Conservation (phyloP, 2,797 vertebrate species). For the Emydoidea blandingii region DNA sequence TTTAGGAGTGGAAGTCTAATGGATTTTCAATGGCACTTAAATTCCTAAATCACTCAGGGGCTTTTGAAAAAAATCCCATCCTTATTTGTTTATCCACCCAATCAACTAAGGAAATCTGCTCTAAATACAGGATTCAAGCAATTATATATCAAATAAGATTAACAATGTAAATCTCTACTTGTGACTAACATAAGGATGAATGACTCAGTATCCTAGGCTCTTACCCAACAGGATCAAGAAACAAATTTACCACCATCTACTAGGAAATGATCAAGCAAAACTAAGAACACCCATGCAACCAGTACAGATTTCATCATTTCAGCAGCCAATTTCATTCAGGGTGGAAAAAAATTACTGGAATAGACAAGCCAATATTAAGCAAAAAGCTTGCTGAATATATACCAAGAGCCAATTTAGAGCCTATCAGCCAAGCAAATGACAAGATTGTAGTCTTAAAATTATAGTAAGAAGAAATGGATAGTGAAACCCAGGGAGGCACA, state of each 20-base stretch:
- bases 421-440: slow-evolving; percentile 74
- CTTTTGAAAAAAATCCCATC: background rate
- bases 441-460: slow-evolving; percentile 76
- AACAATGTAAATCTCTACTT: slow-evolving; percentile 57
- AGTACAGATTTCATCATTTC: slow-evolving; percentile 72
- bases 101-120: slow-evolving; percentile 10
- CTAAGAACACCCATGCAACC: slow-evolving; percentile 55
- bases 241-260: slow-evolving; percentile 69
- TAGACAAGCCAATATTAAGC: slow-evolving; percentile 76
- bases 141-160: slow-evolving; percentile 22
- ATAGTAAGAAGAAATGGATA: slow-evolving; percentile 77
- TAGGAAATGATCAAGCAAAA: slow-evolving; percentile 69
- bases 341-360: slow-evolving; percentile 76
- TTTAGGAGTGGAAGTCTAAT: background rate
- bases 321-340: slow-evolving; percentile 73
- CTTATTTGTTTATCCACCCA: slow-evolving; percentile 27
- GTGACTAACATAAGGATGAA: slow-evolving; percentile 60
- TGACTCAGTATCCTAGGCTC: slow-evolving; percentile 27
- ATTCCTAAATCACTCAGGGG: background rate
- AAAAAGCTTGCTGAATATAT: slow-evolving; percentile 74
- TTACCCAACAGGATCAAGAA: slow-evolving; percentile 68
- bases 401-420: slow-evolving; percentile 73
- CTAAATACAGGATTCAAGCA: slow-evolving; percentile 54
- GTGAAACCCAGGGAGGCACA: slow-evolving; percentile 62
- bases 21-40: background rate